phyloP scores from a whole-genome alignment of 2,113 vertebrate species.

The Paraplagusia blochii region DNA sequence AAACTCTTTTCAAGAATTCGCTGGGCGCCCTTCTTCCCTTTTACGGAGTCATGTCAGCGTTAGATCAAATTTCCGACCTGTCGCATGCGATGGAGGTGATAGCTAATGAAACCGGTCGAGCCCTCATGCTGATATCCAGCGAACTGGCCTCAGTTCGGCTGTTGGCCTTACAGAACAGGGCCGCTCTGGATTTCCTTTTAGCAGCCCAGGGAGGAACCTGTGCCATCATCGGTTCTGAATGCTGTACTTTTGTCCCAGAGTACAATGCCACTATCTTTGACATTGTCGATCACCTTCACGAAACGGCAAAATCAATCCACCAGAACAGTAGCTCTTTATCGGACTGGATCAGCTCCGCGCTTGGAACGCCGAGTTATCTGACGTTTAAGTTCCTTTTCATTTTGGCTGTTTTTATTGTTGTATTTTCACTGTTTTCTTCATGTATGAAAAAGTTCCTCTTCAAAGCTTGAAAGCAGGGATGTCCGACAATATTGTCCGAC shows the following conservation, averaged over 20 bases:
- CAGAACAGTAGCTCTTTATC: conserved; percentile 27
- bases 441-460: conserved; percentile 43
- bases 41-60: conserved; percentile 44
- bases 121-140: conserved; percentile 41
- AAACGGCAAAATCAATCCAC: conserved; percentile 13
- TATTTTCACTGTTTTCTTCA: conserved; percentile 24
- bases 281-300: conserved; percentile 33
- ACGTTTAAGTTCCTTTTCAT: conserved; percentile 11
- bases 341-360: conserved; percentile 19
- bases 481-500: too few relatives aligned
- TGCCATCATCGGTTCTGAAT: conserved; percentile 47
- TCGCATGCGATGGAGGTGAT: conserved; percentile 41
- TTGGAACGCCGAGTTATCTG: conserved; percentile 13
- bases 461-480: not conserved
- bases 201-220: conserved; percentile 48
- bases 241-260: conserved; percentile 54
- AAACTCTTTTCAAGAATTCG: conserved; percentile 37
- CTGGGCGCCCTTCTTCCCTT: conserved; percentile 43
- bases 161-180: conserved; percentile 49
- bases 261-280: conserved; percentile 39
- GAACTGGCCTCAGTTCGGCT: conserved; percentile 45
- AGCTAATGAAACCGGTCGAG: conserved; percentile 29
- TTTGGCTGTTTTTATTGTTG: conserved; percentile 17
- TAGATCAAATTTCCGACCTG: conserved; percentile 52
- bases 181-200: conserved; percentile 50